A percentile compares a stretch with the other conserved stretches of the same genome.
phyloP scores from a whole-genome alignment of 2,797 vertebrate species.

The Enteromius unitaeniatus region DNA sequence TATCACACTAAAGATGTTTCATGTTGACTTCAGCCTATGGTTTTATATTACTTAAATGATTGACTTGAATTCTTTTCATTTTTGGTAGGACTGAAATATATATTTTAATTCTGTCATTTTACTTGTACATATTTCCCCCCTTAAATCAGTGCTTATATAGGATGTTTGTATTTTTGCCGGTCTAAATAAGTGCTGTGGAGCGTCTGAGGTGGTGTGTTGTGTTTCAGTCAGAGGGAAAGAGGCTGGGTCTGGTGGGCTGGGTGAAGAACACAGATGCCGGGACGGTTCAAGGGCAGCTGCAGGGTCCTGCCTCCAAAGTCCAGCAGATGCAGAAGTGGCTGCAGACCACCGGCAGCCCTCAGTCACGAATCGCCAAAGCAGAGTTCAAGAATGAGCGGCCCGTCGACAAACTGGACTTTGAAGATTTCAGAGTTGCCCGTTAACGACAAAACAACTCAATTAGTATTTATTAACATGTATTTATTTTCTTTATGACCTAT shows the following conservation, averaged over 20 bases:
- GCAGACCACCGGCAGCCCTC: slow-evolving; percentile 86
- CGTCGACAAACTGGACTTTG: slow-evolving; percentile 78
- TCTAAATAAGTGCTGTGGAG: too few species aligned
- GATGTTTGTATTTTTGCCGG: too few species aligned
- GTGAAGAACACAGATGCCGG: slow-evolving; percentile 88
- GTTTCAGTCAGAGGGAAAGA: slow-evolving; percentile 86
- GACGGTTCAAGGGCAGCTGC: slow-evolving; percentile 89
- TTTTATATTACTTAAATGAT: neutral
- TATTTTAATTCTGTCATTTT: neutral
- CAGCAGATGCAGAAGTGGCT: slow-evolving; percentile 91
- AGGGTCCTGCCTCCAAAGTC: slow-evolving; percentile 82
- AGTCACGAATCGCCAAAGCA: slow-evolving; percentile 84
- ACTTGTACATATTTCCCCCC: too few species aligned
- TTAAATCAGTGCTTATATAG: neutral
- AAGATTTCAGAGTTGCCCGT: slow-evolving; percentile 58
- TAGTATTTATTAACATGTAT: neutral
- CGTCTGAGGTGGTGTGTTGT: neutral
- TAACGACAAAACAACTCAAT: slow-evolving; percentile 13
- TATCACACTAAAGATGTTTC: too few species aligned
- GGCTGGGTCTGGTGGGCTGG: slow-evolving; percentile 92
- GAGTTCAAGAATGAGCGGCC: slow-evolving; percentile 89
- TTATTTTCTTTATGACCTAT: slow-evolving; percentile 79
- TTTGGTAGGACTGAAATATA: too few species aligned
- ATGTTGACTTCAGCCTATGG: neutral
- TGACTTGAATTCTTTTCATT: neutral